A percentile compares a stretch with the other conserved stretches of the same genome.
phyloP scores from a whole-genome alignment of 2,888 invertebrate genomes.

The Junonia oenone region DNA sequence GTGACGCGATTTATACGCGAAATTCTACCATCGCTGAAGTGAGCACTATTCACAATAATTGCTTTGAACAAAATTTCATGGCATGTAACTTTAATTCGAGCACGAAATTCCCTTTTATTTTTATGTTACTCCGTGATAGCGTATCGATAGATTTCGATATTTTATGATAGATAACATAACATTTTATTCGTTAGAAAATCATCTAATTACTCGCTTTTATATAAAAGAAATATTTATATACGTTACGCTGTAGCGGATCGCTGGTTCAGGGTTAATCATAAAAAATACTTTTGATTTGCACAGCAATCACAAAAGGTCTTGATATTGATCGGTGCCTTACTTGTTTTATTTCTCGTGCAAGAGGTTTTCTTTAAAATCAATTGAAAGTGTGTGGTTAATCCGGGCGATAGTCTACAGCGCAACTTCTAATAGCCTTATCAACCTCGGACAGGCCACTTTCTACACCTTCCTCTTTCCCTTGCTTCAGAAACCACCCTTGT shows the following conservation, averaged over 20 bases:
- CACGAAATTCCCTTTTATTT: constrained; percentile 36
- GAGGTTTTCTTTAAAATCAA: constrained; percentile 51
- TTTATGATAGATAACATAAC: too few relatives aligned
- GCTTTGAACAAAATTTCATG: constrained; percentile 69
- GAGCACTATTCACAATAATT: constrained; percentile 77
- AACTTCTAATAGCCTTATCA: constrained; percentile 78
- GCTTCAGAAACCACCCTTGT: constrained; percentile 41
- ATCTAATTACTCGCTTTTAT: too few relatives aligned
- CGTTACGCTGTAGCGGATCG: too few relatives aligned
- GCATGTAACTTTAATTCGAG: constrained; percentile 58
- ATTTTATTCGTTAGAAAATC: too few relatives aligned
- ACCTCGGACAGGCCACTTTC: constrained; percentile 58
- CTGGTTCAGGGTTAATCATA: too few relatives aligned
- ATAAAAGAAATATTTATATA: too few relatives aligned
- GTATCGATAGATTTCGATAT: constrained; percentile 8
- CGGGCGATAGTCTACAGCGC: constrained; percentile 58
- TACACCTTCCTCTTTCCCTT: constrained; percentile 47
- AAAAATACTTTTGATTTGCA: constrained; percentile 40
- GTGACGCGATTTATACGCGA: constrained; percentile 79
- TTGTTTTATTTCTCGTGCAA: constrained; percentile 33
- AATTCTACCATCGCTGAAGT: constrained; percentile 76
- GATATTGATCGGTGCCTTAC: constrained; percentile 34
- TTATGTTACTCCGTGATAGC: constrained; percentile 26
- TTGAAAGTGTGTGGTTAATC: constrained; percentile 56
- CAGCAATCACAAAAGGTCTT: constrained; percentile 34